Evolutionary conservation across 2,888 invertebrate genomes (phyloP), one percentile per base, ranked within the genome.

Genomic region (Euphydryas editha): DNA sequence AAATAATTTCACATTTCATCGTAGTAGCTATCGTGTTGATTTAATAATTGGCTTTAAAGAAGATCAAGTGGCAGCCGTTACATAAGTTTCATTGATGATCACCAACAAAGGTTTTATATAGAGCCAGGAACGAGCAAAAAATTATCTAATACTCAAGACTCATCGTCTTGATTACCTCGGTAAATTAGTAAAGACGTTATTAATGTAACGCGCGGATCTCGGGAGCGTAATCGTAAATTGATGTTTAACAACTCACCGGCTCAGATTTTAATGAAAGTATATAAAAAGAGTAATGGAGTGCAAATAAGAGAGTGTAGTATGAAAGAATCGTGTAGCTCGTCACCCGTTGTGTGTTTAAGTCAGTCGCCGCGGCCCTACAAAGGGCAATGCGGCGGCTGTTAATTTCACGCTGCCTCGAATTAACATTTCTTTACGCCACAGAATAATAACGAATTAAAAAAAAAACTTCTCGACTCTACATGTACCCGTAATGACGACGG

Each of bases 371-470:
- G 87, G 89, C 76, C 86, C 84, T 84, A 92, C 91, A 92, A 93
- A 93, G 90, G 87, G 84, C 86, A 81, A 79, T 79, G 82, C 88
- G 82, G 88, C 91, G 87, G 88, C 90, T 92, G 89, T 93, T 93
- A 93, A 93, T 93, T 93, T 93, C 93, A 93, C 93, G 93, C 91
- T 84, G 90, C 86, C 88, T 93, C 92, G 88, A 93, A 93, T 93
- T 93, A 93, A 93, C 93, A 93, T 93, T 93, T 93, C 93, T 93
- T 92, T 92, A 92, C 92, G 92, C 92, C 91, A 91, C 88, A 88
- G 86, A 90, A 91, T 92, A 92, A 92, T 92, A 89, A 92, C 88
- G 88, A 92, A 92, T 92, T 92, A 92, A 92, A 92, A 30, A n/a
- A n/a, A 85, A 92, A 91, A 87, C 84, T 81, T 73, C 76, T 74